Evolutionary conservation across 2,888 invertebrate species (phyloP), one percentile per base, ranked within the genome.

Genomic region (Pterobdella sp.): DNA sequence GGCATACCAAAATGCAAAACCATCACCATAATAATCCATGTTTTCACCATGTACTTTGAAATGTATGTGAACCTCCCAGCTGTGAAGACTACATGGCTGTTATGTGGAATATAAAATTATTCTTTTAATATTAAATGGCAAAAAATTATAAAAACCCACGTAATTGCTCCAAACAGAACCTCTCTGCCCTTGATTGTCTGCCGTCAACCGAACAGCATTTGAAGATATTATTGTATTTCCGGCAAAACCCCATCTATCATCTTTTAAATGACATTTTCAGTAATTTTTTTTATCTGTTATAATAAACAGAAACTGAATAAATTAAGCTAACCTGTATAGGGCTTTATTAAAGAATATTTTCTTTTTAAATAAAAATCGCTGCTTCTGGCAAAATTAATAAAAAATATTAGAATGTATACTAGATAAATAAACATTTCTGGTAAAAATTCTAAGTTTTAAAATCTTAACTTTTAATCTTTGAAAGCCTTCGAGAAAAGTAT

Each of bases 171-270:
- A 98, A 79, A 98, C 86, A 60, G 92, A 91, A 66, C 98, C 98
- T 78, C 89, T 88, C 85, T 90, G 90, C 76, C 96, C 94, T 83
- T 96, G 95, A 75, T 89, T 85, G 84, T 98, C 96, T 1, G 93
- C 89, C 3, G 97, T 98, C 78, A 99, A 86, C 78, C 96, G 88
- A 79, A 98, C 90, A 82, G 94, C 93, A 86, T 92, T 92, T 80
- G 90, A 90, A 14, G 96, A 95, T 29, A 98, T 91, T 86, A 99
- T 92, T n/a, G 97, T 95, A 82, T 89, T 91, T 74, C 97, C 98
- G 82, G 89, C 86, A 84, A 97, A 94, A 85, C 98, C 95, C 98
- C 98, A 98, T 34, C 77, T 72, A 34, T 78, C 78, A 71, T 78
- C 78, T 78, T 7, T 31, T 35, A 7, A 63, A 14, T 63, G n/a